These are phyloP conservation scores for Sorex maritimensis DNA, from an alignment of 2,797 vertebrate genomes.

Conservation along the genomic window DNA sequence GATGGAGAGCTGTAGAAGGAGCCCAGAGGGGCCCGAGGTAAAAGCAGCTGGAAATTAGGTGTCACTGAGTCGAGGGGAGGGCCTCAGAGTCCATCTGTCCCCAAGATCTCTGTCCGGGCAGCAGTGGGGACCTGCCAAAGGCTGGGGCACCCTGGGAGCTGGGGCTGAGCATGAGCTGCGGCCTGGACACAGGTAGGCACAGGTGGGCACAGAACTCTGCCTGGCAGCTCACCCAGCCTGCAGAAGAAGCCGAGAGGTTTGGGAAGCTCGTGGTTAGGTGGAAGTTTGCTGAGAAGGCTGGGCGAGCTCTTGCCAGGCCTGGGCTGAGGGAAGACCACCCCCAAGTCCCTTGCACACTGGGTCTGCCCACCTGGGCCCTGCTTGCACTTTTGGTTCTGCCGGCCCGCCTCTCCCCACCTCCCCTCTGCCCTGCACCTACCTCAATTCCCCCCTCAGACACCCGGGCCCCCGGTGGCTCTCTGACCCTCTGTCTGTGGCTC, in stretches of 20 bases:
- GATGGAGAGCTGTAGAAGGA: fast-evolving
- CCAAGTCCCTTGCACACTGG: too few species aligned
- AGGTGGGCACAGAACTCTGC: not conserved
- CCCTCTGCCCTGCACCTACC: fast-evolving
- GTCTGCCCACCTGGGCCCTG: too few species aligned
- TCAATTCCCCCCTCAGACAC: not conserved
- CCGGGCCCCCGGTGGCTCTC: not conserved
- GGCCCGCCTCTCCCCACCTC: not conserved
- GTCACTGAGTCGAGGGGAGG: not conserved
- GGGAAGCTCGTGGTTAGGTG: too few species aligned
- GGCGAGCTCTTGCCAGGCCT: too few species aligned
- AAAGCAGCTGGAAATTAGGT: not conserved
- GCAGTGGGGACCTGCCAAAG: not conserved
- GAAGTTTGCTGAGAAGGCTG: too few species aligned
- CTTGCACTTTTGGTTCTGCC: too few species aligned
- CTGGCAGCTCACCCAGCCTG: not conserved
- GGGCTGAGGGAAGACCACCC: too few species aligned
- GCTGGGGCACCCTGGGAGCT: not conserved
- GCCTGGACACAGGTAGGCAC: fast-evolving
- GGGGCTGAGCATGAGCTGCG: not conserved
- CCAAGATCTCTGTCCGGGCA: not conserved
- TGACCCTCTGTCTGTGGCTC: conserved; percentile 38
- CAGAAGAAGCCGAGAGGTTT: not conserved
- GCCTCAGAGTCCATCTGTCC: not conserved
- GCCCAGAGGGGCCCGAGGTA: not conserved